A percentile compares a stretch with the other conserved stretches of the same genome.
These are phyloP conservation scores for Pollicipes pollicipes DNA, from an alignment of 1,140 invertebrate genomes.

Conservation along the genomic window DNA sequence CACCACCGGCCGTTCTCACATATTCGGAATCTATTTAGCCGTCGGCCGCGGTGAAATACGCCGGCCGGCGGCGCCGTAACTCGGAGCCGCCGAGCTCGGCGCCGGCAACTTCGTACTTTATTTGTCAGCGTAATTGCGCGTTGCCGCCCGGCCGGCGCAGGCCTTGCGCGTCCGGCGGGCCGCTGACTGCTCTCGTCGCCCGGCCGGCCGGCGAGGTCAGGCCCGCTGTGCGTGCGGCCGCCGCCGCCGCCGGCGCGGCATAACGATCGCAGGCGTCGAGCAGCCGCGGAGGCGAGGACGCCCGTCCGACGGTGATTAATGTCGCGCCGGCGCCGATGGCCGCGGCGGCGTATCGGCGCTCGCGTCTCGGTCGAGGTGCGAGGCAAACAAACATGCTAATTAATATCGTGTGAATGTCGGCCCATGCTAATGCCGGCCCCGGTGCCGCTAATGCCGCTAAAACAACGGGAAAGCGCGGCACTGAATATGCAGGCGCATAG, in stretches of 20 bases:
- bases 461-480: background rate
- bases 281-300: background rate
- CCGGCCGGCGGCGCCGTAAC: background rate
- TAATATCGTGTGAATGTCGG: background rate
- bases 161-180: too few species aligned
- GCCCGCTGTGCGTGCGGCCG: too few species aligned
- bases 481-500: background rate
- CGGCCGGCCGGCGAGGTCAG: too few species aligned
- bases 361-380: background rate
- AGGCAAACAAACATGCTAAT: slow-evolving; percentile 1
- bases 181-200: background rate
- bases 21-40: background rate
- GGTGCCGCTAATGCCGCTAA: background rate
- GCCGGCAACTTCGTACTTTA: background rate
- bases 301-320: background rate
- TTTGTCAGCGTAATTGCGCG: background rate
- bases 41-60: background rate
- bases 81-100: background rate
- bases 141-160: too few species aligned
- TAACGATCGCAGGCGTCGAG: background rate
- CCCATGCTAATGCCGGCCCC: background rate
- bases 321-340: too few species aligned
- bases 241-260: too few species aligned
- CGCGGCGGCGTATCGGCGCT: background rate
- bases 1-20: background rate